Conservation (phyloP, 1,140 invertebrate species). For the Scaptomyza graminum region DNA sequence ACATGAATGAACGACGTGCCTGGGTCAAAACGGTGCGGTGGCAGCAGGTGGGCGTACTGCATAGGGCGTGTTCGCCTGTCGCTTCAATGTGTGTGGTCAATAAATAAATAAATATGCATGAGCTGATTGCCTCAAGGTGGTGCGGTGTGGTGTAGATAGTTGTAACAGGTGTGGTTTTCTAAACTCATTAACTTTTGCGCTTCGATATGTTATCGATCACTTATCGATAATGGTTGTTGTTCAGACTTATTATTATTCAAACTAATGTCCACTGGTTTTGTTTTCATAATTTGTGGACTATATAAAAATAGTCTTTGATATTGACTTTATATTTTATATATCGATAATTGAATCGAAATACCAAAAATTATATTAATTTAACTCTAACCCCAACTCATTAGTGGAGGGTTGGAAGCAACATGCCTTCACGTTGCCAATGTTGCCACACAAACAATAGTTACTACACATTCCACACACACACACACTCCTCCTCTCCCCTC, state of each 20-base stretch:
- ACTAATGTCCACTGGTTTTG: too few species aligned
- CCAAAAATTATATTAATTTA: background rate
- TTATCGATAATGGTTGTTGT: constrained; percentile 5
- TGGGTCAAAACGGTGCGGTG: background rate
- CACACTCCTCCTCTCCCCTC: too few species aligned
- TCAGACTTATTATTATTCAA: too few species aligned
- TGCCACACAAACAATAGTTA: constrained; percentile 8
- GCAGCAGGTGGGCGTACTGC: constrained; percentile 22
- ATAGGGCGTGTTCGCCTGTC: constrained; percentile 11
- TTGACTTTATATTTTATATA: too few species aligned
- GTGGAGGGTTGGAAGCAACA: constrained; percentile 8
- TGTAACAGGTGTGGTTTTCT: too few species aligned
- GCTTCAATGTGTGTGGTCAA: constrained; percentile 64
- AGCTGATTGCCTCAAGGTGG: constrained; percentile 4
- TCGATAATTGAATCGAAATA: constrained; percentile 3
- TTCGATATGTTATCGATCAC: constrained; percentile 20
- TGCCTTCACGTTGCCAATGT: constrained; percentile 1
- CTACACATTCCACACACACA: background rate
- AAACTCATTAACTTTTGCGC: background rate
- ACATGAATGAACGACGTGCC: constrained; percentile 24
- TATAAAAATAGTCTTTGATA: too few species aligned
- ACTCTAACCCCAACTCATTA: constrained; percentile 14
- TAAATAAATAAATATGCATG: constrained; percentile 64
- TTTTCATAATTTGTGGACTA: too few species aligned
- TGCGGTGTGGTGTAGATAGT: background rate